These are phyloP conservation scores for Heliconius hortense DNA, from an alignment of 2,888 invertebrate genomes.

Conservation along the genomic window DNA sequence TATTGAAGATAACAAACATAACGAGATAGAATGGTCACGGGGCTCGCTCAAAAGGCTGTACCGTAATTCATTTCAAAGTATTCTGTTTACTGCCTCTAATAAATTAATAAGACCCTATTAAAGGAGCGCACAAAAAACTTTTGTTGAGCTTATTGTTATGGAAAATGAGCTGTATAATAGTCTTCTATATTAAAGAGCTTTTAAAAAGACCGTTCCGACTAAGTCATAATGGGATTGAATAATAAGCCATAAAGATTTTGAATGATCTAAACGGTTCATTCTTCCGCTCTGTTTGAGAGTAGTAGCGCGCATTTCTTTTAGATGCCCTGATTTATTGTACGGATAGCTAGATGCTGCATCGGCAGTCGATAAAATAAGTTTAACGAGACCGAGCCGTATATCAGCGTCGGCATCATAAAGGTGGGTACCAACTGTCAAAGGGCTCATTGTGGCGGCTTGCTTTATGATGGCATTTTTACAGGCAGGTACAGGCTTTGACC, in stretches of 20 bases:
- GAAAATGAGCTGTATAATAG: constrained; percentile 73
- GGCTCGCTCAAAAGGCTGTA: constrained; percentile 36
- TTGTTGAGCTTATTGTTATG: constrained; percentile 72
- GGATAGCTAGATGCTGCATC: constrained; percentile 67
- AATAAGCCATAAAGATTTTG: constrained; percentile 77
- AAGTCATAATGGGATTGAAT: constrained; percentile 77
- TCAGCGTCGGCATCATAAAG: constrained; percentile 79
- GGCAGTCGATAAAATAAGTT: constrained; percentile 78
- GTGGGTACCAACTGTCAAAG: constrained; percentile 79
- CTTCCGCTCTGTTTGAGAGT: constrained; percentile 64
- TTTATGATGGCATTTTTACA: constrained; percentile 81
- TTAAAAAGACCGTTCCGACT: constrained; percentile 70
- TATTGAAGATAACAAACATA: constrained; percentile 24
- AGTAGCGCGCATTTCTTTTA: constrained; percentile 62
- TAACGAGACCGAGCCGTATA: constrained; percentile 75
- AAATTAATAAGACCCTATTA: constrained; percentile 70
- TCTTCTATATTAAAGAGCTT: constrained; percentile 71
- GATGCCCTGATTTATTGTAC: constrained; percentile 70
- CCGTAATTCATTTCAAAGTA: constrained; percentile 49
- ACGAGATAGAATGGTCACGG: constrained; percentile 18
- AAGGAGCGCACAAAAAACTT: constrained; percentile 62
- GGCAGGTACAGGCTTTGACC: constrained; percentile 77
- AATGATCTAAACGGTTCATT: constrained; percentile 74
- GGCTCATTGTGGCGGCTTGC: constrained; percentile 76
- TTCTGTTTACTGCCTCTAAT: constrained; percentile 60